Conservation (phyloP, 1,140 invertebrate genomes). For the Planococcus citri region DNA sequence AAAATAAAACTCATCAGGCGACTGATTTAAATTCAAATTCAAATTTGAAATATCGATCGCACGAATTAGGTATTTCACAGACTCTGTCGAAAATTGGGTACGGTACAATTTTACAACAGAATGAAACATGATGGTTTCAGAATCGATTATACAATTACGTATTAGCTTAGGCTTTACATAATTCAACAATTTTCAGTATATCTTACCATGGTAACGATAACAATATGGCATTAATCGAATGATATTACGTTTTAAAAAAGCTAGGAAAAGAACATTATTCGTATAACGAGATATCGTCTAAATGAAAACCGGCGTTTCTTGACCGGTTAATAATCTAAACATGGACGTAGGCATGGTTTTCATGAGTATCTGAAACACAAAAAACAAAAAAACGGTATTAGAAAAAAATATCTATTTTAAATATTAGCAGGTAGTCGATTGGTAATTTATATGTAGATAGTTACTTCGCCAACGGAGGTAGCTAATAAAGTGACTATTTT, state of each 20-base stretch:
- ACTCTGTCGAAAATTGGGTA: no score
- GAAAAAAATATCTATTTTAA: background rate
- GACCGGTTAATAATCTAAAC: constrained; percentile 95
- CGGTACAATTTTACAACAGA: no score
- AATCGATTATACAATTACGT: no score
- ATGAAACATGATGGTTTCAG: no score
- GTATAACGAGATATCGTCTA: constrained; percentile 37
- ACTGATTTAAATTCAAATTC: no score
- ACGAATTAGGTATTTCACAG: no score
- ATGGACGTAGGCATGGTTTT: constrained; percentile 99
- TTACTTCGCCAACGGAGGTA: constrained; percentile 95
- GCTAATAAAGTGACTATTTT: constrained; percentile 97
- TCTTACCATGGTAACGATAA: constrained; percentile 16
- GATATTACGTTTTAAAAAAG: background rate
- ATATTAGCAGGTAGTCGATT: background rate
- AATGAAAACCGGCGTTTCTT: constrained; percentile 98
- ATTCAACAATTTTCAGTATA: background rate
- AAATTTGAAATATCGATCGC: no score
- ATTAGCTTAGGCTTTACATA: background rate
- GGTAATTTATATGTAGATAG: no score
- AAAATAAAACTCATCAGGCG: no score
- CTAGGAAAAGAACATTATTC: background rate
- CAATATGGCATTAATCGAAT: background rate
- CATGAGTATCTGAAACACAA: constrained; percentile 81
- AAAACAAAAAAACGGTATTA: constrained; percentile 11